These are phyloP conservation scores for Hirtodrosophila duncani DNA, from an alignment of 2,888 invertebrate species.

Conservation along the genomic window DNA sequence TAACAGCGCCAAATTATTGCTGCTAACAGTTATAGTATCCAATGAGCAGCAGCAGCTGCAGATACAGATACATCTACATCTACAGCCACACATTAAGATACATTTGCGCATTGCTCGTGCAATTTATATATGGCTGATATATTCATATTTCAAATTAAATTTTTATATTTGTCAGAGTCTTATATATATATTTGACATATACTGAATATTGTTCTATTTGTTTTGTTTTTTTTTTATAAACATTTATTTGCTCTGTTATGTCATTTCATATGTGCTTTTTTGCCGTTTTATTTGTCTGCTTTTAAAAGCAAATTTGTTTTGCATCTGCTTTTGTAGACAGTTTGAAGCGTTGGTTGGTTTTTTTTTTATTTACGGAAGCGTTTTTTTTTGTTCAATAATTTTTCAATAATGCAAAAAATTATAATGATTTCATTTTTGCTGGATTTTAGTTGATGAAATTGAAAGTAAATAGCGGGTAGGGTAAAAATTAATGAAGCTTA, in stretches of 20 bases:
- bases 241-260: constrained; percentile 63
- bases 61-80: constrained; percentile 1
- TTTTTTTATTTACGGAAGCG: constrained; percentile 45
- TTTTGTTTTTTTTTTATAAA: constrained; percentile 2
- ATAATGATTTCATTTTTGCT: too few relatives aligned
- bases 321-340: constrained; percentile 17
- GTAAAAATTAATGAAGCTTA: too few relatives aligned
- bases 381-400: constrained; percentile 11
- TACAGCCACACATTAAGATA: constrained; percentile 6
- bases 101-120: not conserved
- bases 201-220: too few relatives aligned
- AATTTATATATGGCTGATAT: constrained; percentile 1
- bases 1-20: not conserved
- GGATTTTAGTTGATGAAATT: too few relatives aligned
- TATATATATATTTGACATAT: constrained; percentile 16
- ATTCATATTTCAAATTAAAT: not conserved
- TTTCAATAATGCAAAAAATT: constrained; percentile 17
- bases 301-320: constrained; percentile 20
- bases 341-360: constrained; percentile 13
- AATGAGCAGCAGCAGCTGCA: constrained; percentile 14
- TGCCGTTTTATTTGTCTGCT: constrained; percentile 17
- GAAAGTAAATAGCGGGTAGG: too few relatives aligned
- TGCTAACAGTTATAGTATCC: constrained; percentile 18
- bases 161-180: not conserved
- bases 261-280: constrained; percentile 42